A percentile compares a stretch with the other conserved stretches of the same genome.
Evolutionary conservation across 2,888 invertebrate species (phyloP).

Genomic region (Lydus trimaculatus): DNA sequence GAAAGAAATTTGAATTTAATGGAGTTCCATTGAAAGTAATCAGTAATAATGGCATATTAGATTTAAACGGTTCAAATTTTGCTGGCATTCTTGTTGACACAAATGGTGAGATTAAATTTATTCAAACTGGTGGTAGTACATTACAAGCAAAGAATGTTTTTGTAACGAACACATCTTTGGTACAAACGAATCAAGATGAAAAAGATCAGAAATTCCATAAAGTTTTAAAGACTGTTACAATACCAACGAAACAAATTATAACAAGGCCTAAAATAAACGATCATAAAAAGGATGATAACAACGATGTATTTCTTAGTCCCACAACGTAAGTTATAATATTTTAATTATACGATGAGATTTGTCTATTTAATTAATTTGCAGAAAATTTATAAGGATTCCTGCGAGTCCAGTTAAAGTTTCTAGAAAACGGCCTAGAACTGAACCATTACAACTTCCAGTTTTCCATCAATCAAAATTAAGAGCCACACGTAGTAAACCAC

Average conservation of each 20-base stretch:
- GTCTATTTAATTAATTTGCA: background rate
- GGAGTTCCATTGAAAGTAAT: conserved; percentile 66
- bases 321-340: conserved; percentile 58
- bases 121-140: conserved; percentile 64
- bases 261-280: conserved; percentile 54
- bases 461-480: conserved; percentile 64
- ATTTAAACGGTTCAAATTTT: conserved; percentile 64
- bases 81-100: conserved; percentile 68
- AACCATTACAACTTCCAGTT: conserved; percentile 64
- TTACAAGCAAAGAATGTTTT: conserved; percentile 59
- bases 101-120: conserved; percentile 69
- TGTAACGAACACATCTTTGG: conserved; percentile 50
- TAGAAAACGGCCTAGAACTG: conserved; percentile 70
- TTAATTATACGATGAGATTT: background rate
- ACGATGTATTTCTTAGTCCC: conserved; percentile 82
- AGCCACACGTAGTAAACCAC: conserved; percentile 61
- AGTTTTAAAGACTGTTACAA: conserved; percentile 49
- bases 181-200: conserved; percentile 45
- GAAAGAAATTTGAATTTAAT: conserved; percentile 66
- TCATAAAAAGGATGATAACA: conserved; percentile 71
- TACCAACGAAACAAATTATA: conserved; percentile 52
- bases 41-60: conserved; percentile 64
- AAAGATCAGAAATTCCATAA: conserved; percentile 48
- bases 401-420: conserved; percentile 71
- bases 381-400: conserved; percentile 65